phyloP scores from a whole-genome alignment of 2,888 invertebrate species.

The Mimumesa dahlbomi region DNA sequence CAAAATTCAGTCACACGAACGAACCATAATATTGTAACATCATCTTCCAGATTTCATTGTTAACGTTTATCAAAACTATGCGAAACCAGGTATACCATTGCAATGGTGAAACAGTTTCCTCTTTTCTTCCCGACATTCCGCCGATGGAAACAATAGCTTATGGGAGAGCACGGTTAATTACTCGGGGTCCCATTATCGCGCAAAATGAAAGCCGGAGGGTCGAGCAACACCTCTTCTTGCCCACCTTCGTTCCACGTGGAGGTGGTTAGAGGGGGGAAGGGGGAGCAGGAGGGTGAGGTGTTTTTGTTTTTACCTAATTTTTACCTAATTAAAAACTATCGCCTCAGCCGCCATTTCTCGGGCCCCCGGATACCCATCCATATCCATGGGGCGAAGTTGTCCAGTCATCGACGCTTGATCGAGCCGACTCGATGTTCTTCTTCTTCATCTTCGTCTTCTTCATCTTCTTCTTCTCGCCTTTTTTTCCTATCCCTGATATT shows the following conservation, averaged over 20 bases:
- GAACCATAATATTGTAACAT: too few species aligned
- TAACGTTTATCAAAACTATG: too few species aligned
- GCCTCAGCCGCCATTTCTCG: conserved; percentile 64
- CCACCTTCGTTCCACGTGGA: conserved; percentile 7
- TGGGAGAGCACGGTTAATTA: conserved; percentile 62
- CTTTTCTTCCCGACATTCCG: too few species aligned
- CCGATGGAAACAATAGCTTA: too few species aligned
- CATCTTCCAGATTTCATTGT: too few species aligned
- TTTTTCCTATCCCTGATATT: conserved; percentile 35
- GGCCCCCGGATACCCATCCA: conserved; percentile 64
- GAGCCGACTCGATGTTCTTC: conserved; percentile 71
- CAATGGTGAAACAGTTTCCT: too few species aligned
- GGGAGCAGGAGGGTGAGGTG: conserved; percentile 33
- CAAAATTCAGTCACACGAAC: too few species aligned
- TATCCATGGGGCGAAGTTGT: conserved; percentile 70
- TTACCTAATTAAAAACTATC: conserved; percentile 62
- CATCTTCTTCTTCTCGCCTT: conserved; percentile 15
- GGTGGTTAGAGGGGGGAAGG: conserved; percentile 16
- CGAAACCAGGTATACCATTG: too few species aligned
- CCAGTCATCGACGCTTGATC: conserved; percentile 78
- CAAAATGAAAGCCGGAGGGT: conserved; percentile 43
- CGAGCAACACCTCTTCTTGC: conserved; percentile 54
- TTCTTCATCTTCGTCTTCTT: conserved; percentile 8
- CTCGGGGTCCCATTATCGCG: conserved; percentile 61
- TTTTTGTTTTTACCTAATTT: conserved; percentile 77